Conservation (phyloP, 2,797 vertebrate species). For the Pseudochromis fuscus region DNA sequence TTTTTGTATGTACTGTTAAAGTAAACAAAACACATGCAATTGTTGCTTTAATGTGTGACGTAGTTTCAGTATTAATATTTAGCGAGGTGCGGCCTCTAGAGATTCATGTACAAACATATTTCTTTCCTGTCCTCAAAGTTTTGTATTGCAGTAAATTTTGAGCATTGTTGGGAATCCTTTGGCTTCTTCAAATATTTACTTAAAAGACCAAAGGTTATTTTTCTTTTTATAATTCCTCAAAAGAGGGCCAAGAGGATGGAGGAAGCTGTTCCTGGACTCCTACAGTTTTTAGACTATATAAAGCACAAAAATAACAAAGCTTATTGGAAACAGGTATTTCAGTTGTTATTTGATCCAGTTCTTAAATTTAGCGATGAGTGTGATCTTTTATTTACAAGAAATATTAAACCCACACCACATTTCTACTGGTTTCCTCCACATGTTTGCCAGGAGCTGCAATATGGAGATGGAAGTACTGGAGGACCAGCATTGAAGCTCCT, state of each 20-base stretch:
- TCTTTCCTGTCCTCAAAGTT: constrained; percentile 27
- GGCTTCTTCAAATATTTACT: constrained; percentile 59
- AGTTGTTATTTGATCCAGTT: constrained; percentile 18
- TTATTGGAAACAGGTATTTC: constrained; percentile 38
- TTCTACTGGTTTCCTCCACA: constrained; percentile 18
- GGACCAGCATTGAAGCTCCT: constrained; percentile 20
- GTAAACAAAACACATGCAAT: constrained; percentile 5
- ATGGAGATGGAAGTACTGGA: constrained; percentile 9
- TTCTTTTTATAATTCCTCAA: constrained; percentile 52
- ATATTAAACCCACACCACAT: constrained; percentile 8
- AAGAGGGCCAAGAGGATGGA: constrained; percentile 16
- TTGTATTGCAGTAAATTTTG: constrained; percentile 30
- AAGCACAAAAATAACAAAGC: constrained; percentile 24
- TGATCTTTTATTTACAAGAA: constrained; percentile 34
- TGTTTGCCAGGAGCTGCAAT: constrained; percentile 32
- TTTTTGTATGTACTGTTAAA: background rate
- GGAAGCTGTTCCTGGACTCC: constrained; percentile 27
- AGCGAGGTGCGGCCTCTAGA: too few species aligned
- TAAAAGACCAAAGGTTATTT: constrained; percentile 57
- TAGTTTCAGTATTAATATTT: too few species aligned
- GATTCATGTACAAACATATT: constrained; percentile 23
- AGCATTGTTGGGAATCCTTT: constrained; percentile 60
- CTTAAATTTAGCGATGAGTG: constrained; percentile 13
- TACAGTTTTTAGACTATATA: constrained; percentile 12
- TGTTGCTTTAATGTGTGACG: constrained; percentile 17